phyloP scores from a whole-genome alignment of 2,113 vertebrate genomes.

The Thermophis baileyi region DNA sequence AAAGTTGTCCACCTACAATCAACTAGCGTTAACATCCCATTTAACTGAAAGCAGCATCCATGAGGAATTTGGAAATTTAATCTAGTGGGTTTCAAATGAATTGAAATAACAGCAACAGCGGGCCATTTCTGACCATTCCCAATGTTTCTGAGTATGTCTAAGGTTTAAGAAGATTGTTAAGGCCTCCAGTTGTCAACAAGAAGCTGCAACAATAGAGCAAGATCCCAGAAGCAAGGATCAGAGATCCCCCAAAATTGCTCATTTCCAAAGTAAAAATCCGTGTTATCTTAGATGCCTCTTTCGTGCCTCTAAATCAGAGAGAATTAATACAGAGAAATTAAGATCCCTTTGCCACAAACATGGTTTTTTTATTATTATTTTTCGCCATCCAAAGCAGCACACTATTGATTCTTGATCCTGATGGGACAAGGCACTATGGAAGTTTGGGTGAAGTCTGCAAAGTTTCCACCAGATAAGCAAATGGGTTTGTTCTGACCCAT shows the following conservation, averaged over 20 bases:
- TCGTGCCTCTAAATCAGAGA: background rate
- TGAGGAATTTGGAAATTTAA: background rate
- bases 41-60: background rate
- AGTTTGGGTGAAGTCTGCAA: background rate
- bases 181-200: background rate
- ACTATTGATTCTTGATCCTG: background rate
- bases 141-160: background rate
- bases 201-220: background rate
- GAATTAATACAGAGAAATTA: background rate
- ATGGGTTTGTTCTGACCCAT: background rate
- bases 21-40: background rate
- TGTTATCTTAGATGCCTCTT: background rate
- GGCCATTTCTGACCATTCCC: background rate
- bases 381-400: background rate
- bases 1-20: background rate
- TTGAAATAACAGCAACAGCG: background rate
- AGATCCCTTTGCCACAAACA: background rate
- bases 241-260: background rate
- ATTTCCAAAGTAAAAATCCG: background rate
- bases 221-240: background rate
- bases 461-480: background rate
- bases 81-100: background rate
- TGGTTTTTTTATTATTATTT: background rate
- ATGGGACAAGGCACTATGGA: background rate
- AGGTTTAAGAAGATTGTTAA: background rate